A percentile compares a stretch with the other conserved stretches of the same genome.
Evolutionary conservation across 2,113 vertebrate species (phyloP).

Genomic region (Neogale vison): DNA sequence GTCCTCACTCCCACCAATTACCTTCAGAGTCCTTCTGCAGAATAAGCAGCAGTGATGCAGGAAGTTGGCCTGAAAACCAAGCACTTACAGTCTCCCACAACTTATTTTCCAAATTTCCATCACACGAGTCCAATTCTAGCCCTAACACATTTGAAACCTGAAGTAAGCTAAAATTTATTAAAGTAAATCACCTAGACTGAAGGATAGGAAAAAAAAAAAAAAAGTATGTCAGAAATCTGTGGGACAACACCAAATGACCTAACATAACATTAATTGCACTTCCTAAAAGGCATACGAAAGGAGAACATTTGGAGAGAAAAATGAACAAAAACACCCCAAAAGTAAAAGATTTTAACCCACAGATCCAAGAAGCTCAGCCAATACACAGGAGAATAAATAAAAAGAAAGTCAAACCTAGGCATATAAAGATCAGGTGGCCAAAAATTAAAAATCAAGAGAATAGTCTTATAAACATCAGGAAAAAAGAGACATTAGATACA

Average conservation of each 20-base stretch:
- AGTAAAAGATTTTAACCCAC: slow-evolving; percentile 26
- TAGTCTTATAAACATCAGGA: neutral
- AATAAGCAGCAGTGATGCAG: neutral
- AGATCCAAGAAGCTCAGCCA: neutral
- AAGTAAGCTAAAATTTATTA: neutral
- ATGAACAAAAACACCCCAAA: slow-evolving; percentile 27
- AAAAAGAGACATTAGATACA: neutral
- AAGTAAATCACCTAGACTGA: slow-evolving; percentile 1
- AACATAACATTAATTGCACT: neutral
- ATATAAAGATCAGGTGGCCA: neutral
- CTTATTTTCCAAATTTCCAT: neutral
- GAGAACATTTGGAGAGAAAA: neutral
- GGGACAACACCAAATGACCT: neutral
- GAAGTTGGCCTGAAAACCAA: neutral
- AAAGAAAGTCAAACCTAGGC: neutral
- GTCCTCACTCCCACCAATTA: neutral
- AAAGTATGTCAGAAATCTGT: neutral
- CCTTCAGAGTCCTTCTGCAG: neutral
- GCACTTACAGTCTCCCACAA: neutral
- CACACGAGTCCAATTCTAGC: neutral
- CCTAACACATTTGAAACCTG: neutral
- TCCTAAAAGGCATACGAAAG: neutral
- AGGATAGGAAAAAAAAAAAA: neutral
- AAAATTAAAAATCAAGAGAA: slow-evolving; percentile 6
- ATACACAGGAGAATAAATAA: neutral